A percentile compares a stretch with the other conserved stretches of the same genome.
These are phyloP conservation scores for Neodiprion pinetum DNA, from an alignment of 1,140 invertebrate genomes.

Conservation along the genomic window DNA sequence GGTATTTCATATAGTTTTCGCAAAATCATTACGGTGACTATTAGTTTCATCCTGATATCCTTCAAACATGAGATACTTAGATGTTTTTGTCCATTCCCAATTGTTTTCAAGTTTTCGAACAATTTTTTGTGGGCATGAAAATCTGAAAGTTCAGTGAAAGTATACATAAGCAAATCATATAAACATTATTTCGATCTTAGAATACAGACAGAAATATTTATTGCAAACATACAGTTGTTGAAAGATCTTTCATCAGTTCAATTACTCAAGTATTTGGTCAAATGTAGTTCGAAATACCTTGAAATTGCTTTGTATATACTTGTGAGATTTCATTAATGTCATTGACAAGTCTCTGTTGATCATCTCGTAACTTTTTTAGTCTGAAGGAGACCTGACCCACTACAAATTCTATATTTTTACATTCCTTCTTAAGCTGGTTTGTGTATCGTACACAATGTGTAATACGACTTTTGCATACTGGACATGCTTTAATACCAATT, in stretches of 20 bases:
- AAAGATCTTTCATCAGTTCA: neutral
- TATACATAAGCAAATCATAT: too few relatives aligned
- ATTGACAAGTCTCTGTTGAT: neutral
- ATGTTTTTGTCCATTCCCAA: neutral
- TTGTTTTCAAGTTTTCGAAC: neutral
- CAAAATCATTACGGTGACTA: neutral
- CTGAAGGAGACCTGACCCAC: neutral
- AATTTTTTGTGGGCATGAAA: neutral
- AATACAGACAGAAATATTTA: too few relatives aligned
- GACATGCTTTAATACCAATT: constrained; percentile 68
- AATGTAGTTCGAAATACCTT: neutral
- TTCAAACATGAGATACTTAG: neutral
- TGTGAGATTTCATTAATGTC: neutral
- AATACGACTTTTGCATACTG: constrained; percentile 70
- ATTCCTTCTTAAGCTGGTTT: constrained; percentile 62
- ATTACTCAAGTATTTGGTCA: too few relatives aligned
- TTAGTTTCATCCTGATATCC: neutral
- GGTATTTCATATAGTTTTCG: neutral
- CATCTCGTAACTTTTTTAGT: neutral
- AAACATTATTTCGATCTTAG: too few relatives aligned
- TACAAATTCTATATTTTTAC: neutral
- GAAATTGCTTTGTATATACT: neutral
- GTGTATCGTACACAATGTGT: constrained; percentile 68
- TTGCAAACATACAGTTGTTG: too few relatives aligned
- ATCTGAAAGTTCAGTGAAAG: neutral